Evolutionary conservation across 2,888 invertebrate species (phyloP), one percentile per base, ranked within the genome.

Genomic region (Microchrysa polita): DNA sequence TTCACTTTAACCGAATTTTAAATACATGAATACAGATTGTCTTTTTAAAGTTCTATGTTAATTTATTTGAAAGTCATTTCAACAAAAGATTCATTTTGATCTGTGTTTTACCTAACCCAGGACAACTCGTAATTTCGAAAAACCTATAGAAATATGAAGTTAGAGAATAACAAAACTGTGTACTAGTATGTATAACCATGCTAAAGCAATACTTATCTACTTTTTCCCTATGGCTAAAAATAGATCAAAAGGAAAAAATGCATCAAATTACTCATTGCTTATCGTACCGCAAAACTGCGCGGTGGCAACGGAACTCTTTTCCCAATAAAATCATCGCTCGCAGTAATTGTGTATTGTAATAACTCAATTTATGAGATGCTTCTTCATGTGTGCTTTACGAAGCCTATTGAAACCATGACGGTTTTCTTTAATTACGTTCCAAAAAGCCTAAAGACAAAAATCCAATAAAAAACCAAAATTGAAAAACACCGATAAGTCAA

Each of bases 291-390:
- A 61, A 9, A 16, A 1, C 16, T 5, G 4, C 40, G 44, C 65
- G 34, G 65, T 65, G 65, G 65, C 65, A 34, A 34, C 27, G 27
- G 27, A 2, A 34, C 27, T 7, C 22, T 2, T 12, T 65, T 65
- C 44, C 34, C 14, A 44, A 48, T 65, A 65, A n/a, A n/a, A 48
- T 65, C 18, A 34, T 42, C 44, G 65, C 65, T 44, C n/a, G 7
- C 2, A 20, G 34, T 44, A 65, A 65, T 34, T 48, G 27, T 48
- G 27, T 34, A 34, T 34, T 7, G 63, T 63, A 18, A 65, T 65
- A 65, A 65, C 65, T 65, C 65, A 65, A 65, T 65, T 44, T 44
- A 7, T 34, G 14, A 9, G 65, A 65, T 44, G 16, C 48, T 65
- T 65, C 44, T 48, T 22, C 14, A 10, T 12, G 27, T 44, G 16